Base-by-base conservation (phyloP, 2,113 vertebrate genomes). In the Rattus rattus region DNA sequence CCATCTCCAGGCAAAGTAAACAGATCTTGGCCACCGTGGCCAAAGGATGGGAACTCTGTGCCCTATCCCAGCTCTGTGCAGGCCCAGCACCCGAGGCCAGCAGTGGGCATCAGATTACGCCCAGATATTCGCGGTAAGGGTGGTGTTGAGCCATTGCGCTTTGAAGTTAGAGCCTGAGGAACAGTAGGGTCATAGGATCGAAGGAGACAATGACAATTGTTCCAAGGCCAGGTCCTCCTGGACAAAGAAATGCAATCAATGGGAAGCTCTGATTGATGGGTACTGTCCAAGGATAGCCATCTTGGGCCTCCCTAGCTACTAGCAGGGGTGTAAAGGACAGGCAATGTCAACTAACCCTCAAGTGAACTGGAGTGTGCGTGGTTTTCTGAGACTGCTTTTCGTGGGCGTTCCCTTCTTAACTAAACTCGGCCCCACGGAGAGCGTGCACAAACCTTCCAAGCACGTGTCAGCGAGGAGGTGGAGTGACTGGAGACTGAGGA, bases 41-140 rank as follows among this genome's bases (percentile, higher is more conserved):
- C 14, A 26, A 92, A 91, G 96, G 83, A 99, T 99, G 99, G 98
- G 99, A 96, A 99, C 99, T 39, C 98, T 99, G 17, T 98, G 98
- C 89, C 98, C 98, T 7, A 73, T 97, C 30, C 97, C 96, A 49
- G 88, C 98, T 14, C 96, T 98, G 90, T 97, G 95, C 95, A 97
- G 97, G 83, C 97, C 99, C 94, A 98, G 98, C 95, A 96, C 98
- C 96, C 98, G 98, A 93, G 99, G 99, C 95, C 99, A 95, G 98
- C 94, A 98, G 97, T 88, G 12, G 81, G 99, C 98, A 10, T 99
- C 99, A 1, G 98, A 99, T 98, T 99, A 98, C 98, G 98, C 98
- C 63, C 98, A 98, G 98, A 99, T 98, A 95, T 99, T 99, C 86
- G 98, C 97, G 98, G 99, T 99, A 99, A 99, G 98, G 79, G 26